phyloP scores from a whole-genome alignment of 1,140 invertebrate species.

The Ostrea edulis region DNA sequence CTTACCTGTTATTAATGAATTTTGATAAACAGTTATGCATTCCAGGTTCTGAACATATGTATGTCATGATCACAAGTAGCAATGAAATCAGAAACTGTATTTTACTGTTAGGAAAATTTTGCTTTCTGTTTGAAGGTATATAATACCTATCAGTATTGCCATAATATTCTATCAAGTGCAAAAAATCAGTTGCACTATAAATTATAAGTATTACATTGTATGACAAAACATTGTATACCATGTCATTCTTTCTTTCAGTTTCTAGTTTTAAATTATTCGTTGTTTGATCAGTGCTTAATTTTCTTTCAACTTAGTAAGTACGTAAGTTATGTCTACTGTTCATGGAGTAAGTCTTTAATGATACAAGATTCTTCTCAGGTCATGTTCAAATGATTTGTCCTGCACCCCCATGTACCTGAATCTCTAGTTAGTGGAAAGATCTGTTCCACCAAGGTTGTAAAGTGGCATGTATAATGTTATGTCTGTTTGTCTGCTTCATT shows the following conservation, averaged over 20 bases:
- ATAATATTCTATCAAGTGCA: not conserved
- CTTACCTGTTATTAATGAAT: not conserved
- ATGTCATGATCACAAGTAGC: not conserved
- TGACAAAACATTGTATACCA: not conserved
- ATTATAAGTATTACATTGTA: conserved; percentile 12
- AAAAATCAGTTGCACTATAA: conserved; percentile 12
- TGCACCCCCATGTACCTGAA: conserved; percentile 17
- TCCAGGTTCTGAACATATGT: conserved; percentile 5
- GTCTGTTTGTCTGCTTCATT: conserved; percentile 13
- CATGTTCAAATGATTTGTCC: not conserved
- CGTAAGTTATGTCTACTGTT: not conserved
- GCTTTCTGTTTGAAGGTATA: not conserved
- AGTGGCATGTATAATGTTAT: not conserved
- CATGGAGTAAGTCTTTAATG: not conserved
- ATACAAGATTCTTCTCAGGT: conserved; percentile 20
- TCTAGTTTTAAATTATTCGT: conserved; percentile 5
- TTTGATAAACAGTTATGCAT: conserved; percentile 7
- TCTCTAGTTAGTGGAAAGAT: conserved; percentile 35
- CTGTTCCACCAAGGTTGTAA: conserved; percentile 25
- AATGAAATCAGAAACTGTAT: not conserved
- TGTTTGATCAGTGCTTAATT: conserved; percentile 29
- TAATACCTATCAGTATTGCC: conserved; percentile 15
- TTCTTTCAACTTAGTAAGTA: not conserved
- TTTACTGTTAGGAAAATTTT: not conserved
- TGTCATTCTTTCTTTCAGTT: not conserved